Base-by-base conservation (phyloP, 2,888 invertebrate genomes). In the Blomia tropicalis region DNA sequence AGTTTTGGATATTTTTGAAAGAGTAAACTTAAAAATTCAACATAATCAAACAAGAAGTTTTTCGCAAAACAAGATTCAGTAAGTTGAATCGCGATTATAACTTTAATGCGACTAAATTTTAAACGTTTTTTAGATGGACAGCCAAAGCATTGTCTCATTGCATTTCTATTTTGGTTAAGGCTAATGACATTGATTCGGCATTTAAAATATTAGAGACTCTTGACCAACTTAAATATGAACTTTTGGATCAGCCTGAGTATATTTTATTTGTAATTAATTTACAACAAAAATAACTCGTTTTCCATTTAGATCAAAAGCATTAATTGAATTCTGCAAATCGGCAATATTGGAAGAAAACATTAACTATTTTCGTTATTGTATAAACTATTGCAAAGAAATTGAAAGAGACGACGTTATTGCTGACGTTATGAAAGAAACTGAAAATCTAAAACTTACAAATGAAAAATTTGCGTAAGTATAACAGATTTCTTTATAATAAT, bases 141-240 rank as follows among this genome's bases (percentile, higher is more conserved):
- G 83, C 81, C 1, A 75, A 76, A 64, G 77, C 82, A 75, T 71
- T 83, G 54, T 81, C 81, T 3, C 77, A 36, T 43, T 59, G 58
- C 11, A 61, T 62, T 23, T 32, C 58, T 22, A 81, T 68, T 75
- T 72, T 75, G 30, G 64, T 79, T 17, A 73, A 76, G 63, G 77
- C 74, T 41, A 73, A 75, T 25, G 74, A 79, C 63, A 79, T 79
- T 66, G 75, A 79, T 2, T 78, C 79, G 66, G 79, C 80, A 4
- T 72, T 72, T 60, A 71, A 71, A 14, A 74, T 82, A 0, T 76
- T 81, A 67, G 75, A 77, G 17, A 76, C 77, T 66, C 73, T 83
- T 27, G 74, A 77, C 54, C 74, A 73, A 54, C 72, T 77, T 27
- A 76, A 77, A 67, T 74, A 77, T 66, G 74, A 72, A 51, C 75